Conservation (phyloP, 1,140 invertebrate genomes). For the Conus betulinus region DNA sequence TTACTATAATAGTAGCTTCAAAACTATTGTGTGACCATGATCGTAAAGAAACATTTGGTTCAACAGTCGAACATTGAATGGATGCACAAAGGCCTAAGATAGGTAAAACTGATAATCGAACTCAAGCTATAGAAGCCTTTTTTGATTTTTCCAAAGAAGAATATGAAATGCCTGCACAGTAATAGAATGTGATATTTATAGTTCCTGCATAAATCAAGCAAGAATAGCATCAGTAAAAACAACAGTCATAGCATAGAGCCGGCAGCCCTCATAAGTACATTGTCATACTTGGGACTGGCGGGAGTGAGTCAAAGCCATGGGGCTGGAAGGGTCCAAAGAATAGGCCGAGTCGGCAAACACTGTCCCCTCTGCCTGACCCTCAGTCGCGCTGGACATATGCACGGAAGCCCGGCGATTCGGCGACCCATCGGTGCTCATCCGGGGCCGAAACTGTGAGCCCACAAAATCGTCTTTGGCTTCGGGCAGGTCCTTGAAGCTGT, state of each 20-base stretch:
- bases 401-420: constrained; percentile 25
- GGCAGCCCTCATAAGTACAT: background rate
- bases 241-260: background rate
- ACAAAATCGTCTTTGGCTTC: constrained; percentile 68
- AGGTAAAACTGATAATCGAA: too few species aligned
- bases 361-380: background rate
- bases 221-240: too few species aligned
- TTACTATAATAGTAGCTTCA: too few species aligned
- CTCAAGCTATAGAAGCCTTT: too few species aligned
- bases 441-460: constrained; percentile 60
- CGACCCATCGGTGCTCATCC: constrained; percentile 13
- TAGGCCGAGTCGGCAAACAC: background rate
- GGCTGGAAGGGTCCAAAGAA: background rate
- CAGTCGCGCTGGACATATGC: background rate
- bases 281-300: constrained; percentile 24
- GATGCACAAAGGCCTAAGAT: too few species aligned
- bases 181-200: too few species aligned
- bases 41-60: too few species aligned
- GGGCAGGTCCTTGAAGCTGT: constrained; percentile 69
- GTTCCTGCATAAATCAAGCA: too few species aligned
- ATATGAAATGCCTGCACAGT: too few species aligned
- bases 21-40: too few species aligned
- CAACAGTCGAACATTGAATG: too few species aligned
- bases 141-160: too few species aligned
- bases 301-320: constrained; percentile 23